Conservation (phyloP, 2,113 vertebrate species). For the Acanthisitta chloris region DNA sequence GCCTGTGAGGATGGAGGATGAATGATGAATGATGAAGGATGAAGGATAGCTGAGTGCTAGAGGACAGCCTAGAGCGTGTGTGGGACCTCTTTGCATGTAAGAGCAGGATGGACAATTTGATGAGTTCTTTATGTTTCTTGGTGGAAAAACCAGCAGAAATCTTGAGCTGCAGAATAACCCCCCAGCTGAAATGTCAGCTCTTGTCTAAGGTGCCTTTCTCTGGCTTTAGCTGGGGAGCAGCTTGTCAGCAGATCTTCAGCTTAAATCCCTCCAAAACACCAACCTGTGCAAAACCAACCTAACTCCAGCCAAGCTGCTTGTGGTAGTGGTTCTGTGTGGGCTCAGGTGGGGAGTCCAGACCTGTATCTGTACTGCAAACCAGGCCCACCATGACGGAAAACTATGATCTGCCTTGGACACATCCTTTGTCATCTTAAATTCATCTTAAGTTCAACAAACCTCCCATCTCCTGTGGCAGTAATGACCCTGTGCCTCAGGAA, state of each 20-base stretch:
- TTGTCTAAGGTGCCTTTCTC: neutral
- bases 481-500: accelerated
- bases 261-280: neutral
- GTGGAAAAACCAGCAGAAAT: neutral
- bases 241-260: neutral
- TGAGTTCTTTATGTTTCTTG: neutral
- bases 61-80: neutral
- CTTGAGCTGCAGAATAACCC: neutral
- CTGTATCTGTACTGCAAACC: neutral
- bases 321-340: neutral
- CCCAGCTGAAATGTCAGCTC: neutral
- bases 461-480: accelerated
- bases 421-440: neutral
- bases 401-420: neutral
- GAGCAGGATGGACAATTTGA: neutral
- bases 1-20: neutral
- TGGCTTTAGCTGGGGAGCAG: neutral
- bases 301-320: neutral
- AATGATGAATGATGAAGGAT: too few species aligned
- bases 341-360: neutral
- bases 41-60: neutral
- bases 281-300: neutral
- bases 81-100: neutral
- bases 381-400: neutral
- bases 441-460: neutral